Evolutionary conservation across 2,113 vertebrate genomes (phyloP), one percentile per base, ranked within the genome.

Genomic region (Neolamprologus fasciatus): DNA sequence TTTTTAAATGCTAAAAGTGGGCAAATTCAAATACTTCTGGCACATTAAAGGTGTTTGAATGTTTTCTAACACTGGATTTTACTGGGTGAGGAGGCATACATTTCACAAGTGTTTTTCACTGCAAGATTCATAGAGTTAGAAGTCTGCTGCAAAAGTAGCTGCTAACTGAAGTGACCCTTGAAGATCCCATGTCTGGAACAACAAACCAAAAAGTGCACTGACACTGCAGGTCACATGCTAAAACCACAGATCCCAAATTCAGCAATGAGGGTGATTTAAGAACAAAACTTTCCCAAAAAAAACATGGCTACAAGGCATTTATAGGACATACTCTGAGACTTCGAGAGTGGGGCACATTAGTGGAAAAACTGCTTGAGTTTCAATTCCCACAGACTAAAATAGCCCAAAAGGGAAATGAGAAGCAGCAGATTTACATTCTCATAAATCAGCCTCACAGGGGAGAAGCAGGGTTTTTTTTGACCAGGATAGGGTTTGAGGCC

Each of bases 361-460:
- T 58, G 85, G 61, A 83, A 90, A 93, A 86, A 66, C n/a, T 79
- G 90, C 81, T 81, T 61, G 87, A 87, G 33, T 45, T 87, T 81
- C 79, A 86, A 86, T 94, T 95, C 94, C 90, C 94, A 94, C 45
- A 78, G 85, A 83, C 61, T 55, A 4, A 84, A 84, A 89, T 33
- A 63, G 35, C 54, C 76, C 81, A 45, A 6, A 87, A 86, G 37
- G 66, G 57, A 82, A 83, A 79, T 12, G 47, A 35, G 42, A 13
- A 78, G 28, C 31, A 45, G 37, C 33, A 45, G 84, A 87, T 26
- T 80, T 6, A 58, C 4, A 9, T 66, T 94, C 86, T 89, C 89
- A 93, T 91, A 86, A 87, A 82, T 78, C 37, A 2, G 13, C 53
- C 55, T 58, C 85, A 80, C 87, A 5, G 40, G 86, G 87, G 90